Conservation (phyloP, 2,113 vertebrate species). For the Naja naja region DNA sequence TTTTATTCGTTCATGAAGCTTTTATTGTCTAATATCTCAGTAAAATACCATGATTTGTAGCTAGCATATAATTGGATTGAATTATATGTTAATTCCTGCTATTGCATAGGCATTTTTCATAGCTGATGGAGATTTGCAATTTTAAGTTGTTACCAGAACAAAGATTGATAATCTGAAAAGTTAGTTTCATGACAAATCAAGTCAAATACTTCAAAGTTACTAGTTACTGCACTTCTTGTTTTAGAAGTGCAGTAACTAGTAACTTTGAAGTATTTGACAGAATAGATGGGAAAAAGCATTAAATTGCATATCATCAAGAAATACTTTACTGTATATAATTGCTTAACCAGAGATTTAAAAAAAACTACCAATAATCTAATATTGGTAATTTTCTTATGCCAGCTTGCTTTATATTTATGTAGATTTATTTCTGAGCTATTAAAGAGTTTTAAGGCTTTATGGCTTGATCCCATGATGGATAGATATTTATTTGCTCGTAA, state of each 20-base stretch:
- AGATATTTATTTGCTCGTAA: constrained; percentile 45
- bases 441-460: background rate
- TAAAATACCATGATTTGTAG: background rate
- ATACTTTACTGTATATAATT: background rate
- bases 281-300: background rate
- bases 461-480: background rate
- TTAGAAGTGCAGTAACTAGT: too few species aligned
- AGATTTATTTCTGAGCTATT: background rate
- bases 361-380: background rate
- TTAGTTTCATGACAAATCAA: background rate
- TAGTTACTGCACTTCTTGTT: background rate
- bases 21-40: background rate
- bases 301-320: background rate
- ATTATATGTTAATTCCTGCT: background rate
- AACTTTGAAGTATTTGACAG: too few species aligned
- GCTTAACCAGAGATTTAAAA: background rate
- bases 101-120: background rate
- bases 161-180: background rate
- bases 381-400: background rate
- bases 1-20: too few species aligned
- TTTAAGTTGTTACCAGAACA: background rate
- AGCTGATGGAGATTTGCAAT: background rate
- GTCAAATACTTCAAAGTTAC: background rate
- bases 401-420: background rate
- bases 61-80: background rate